Evolutionary conservation across 2,113 vertebrate species (phyloP).

Genomic region (Thalassarche chlororhynchos): DNA sequence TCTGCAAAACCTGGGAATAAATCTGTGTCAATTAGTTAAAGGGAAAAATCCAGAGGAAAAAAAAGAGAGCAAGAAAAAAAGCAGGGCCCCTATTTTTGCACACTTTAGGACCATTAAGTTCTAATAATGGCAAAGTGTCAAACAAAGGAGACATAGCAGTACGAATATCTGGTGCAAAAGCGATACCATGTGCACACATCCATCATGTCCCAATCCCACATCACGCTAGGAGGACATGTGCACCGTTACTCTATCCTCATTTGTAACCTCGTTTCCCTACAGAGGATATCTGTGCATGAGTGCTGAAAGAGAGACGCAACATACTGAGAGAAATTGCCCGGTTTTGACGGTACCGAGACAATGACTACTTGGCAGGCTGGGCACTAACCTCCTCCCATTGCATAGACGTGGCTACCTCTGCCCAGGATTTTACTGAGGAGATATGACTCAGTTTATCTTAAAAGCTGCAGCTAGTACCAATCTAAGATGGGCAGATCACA

Average conservation of each 20-base stretch:
- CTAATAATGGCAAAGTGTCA: neutral
- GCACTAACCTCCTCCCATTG: neutral
- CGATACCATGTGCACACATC: neutral
- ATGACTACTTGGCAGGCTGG: neutral
- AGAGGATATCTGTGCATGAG: neutral
- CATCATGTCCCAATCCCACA: neutral
- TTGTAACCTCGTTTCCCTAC: neutral
- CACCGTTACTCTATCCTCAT: neutral
- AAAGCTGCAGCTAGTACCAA: neutral
- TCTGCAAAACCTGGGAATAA: neutral
- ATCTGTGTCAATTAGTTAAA: neutral
- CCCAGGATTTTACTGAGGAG: neutral
- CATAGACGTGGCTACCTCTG: neutral
- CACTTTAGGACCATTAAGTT: neutral
- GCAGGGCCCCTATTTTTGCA: neutral
- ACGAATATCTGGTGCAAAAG: neutral
- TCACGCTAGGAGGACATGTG: neutral
- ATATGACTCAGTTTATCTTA: neutral
- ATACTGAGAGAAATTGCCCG: neutral
- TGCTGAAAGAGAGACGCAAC: neutral
- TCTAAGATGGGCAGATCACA: neutral
- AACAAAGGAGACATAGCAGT: neutral
- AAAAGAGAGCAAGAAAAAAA: neutral
- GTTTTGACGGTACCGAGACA: neutral
- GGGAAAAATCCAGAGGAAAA: neutral